phyloP scores from a whole-genome alignment of 2,888 invertebrate species.

The Lepidocyrtinus sp. region DNA sequence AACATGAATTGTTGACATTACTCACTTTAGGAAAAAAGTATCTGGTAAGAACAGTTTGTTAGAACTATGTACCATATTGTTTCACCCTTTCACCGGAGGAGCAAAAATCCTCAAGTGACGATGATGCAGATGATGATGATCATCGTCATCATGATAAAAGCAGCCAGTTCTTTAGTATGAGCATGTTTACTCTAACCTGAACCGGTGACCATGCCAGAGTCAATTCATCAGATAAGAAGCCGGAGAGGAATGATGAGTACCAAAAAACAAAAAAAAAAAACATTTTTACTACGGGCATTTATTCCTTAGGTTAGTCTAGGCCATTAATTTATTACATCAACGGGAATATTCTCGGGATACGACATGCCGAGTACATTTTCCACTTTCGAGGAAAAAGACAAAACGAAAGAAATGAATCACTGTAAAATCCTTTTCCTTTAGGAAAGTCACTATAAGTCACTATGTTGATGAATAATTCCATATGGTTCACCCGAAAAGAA shows the following conservation, averaged over 20 bases:
- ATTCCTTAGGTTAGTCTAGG: slow-evolving; percentile 6
- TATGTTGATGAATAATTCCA: slow-evolving; percentile 46
- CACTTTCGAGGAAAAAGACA: neutral
- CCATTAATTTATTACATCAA: slow-evolving; percentile 59
- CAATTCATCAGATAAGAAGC: slow-evolving; percentile 13
- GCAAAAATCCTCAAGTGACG: neutral
- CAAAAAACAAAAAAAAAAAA: slow-evolving; percentile 4
- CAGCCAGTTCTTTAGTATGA: neutral
- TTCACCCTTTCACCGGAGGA: slow-evolving; percentile 2
- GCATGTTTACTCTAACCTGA: neutral
- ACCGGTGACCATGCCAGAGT: slow-evolving; percentile 6
- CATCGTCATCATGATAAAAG: neutral
- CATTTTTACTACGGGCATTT: neutral
- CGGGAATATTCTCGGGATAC: slow-evolving; percentile 29
- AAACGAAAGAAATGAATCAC: neutral
- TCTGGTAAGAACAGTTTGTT: neutral
- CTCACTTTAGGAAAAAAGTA: slow-evolving; percentile 26
- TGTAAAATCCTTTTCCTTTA: neutral
- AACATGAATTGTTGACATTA: slow-evolving; percentile 67
- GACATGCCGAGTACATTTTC: slow-evolving; percentile 3
- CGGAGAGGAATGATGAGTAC: slow-evolving; percentile 3
- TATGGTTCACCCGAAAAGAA: slow-evolving; percentile 34
- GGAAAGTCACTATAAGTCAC: slow-evolving; percentile 18
- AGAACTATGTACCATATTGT: neutral
- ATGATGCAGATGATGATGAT: neutral